A percentile compares a stretch with the other conserved stretches of the same genome.
phyloP scores from a whole-genome alignment of 2,888 invertebrate genomes.

The Hyposoter didymator region DNA sequence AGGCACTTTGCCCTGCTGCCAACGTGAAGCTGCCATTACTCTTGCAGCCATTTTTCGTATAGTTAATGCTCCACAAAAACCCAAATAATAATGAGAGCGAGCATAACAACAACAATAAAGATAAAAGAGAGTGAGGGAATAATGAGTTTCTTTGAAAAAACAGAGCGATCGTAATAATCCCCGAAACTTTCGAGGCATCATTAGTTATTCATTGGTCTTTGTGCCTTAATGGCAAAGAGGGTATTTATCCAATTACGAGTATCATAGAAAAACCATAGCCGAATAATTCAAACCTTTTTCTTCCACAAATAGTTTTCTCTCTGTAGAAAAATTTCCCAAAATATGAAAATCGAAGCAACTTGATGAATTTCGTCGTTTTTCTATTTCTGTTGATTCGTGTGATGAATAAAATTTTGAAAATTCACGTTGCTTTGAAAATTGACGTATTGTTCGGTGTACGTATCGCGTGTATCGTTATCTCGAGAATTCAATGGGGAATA shows the following conservation, averaged over 20 bases:
- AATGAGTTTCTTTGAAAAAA: constrained; percentile 1
- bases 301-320: too few relatives aligned
- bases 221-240: background rate
- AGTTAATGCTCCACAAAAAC: constrained; percentile 32
- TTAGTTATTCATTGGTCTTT: background rate
- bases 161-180: background rate
- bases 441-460: background rate
- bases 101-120: constrained; percentile 8
- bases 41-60: constrained; percentile 28
- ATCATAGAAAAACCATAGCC: background rate
- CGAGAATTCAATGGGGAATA: constrained; percentile 37
- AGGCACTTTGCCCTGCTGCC: constrained; percentile 66
- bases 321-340: background rate
- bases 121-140: background rate
- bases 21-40: constrained; percentile 51
- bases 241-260: background rate
- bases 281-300: background rate
- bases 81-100: constrained; percentile 28
- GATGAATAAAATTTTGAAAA: background rate
- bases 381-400: background rate
- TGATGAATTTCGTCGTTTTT: background rate
- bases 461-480: constrained; percentile 22
- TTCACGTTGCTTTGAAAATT: constrained; percentile 11
- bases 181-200: background rate
- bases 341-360: background rate